These are phyloP conservation scores for Agrypnia vestita DNA, from an alignment of 1,140 invertebrate genomes.

Conservation along the genomic window DNA sequence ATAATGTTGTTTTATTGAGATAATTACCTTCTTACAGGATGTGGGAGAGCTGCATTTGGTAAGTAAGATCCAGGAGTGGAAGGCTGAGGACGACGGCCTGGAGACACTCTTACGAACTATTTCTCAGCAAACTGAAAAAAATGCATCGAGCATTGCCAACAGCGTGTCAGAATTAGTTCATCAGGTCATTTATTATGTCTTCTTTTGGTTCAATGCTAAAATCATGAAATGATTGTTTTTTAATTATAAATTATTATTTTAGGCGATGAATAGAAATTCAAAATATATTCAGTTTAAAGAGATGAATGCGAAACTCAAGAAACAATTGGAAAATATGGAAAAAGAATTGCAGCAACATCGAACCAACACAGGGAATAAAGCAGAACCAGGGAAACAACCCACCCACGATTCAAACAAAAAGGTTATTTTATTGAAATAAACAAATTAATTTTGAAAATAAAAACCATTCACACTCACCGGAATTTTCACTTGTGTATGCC, in stretches of 20 bases:
- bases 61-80: conserved; percentile 8
- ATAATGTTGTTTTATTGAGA: not conserved
- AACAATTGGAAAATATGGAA: not conserved
- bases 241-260: not conserved
- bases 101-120: not conserved
- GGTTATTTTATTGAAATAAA: not conserved
- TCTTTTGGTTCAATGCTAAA: not conserved
- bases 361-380: not conserved
- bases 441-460: not conserved
- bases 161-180: not conserved
- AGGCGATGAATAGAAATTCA: conserved; percentile 1
- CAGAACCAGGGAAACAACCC: not conserved
- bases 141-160: not conserved
- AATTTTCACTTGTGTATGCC: too few relatives aligned
- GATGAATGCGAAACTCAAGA: not conserved
- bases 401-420: not conserved
- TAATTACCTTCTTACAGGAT: not conserved
- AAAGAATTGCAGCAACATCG: not conserved
- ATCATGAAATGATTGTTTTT: not conserved
- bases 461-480: too few relatives aligned
- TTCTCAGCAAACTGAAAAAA: not conserved
- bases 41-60: not conserved
- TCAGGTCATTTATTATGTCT: not conserved
- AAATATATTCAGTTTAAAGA: conserved; percentile 10
- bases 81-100: conserved; percentile 4